Evolutionary conservation across 1,140 invertebrate species (phyloP).

Genomic region (Coenobita brevimanus): DNA sequence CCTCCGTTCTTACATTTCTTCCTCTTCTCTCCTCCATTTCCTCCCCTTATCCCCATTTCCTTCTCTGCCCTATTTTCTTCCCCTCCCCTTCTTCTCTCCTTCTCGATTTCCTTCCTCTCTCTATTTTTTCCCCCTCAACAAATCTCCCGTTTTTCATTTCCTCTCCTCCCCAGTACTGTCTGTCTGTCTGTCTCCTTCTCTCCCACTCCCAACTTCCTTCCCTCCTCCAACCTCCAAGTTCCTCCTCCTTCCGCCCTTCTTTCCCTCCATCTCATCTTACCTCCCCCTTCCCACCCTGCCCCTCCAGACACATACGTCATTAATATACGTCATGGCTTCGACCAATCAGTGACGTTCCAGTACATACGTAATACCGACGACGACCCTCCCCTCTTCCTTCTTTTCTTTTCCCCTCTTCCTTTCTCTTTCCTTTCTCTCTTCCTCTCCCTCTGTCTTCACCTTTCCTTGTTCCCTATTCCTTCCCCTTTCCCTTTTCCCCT

Average conservation of each 20-base stretch:
- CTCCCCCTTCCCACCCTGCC: background rate
- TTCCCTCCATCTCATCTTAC: background rate
- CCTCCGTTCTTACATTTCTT: too few species aligned
- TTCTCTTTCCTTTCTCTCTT: too few species aligned
- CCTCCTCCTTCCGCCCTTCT: too few species aligned
- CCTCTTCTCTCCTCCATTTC: too few species aligned
- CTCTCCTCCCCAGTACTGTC: background rate
- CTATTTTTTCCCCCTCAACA: background rate
- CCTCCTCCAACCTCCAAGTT: background rate
- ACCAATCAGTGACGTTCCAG: constrained; percentile 58
- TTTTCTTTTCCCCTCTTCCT: too few species aligned
- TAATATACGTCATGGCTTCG: constrained; percentile 42
- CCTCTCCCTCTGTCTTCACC: too few species aligned
- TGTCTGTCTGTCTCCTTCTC: background rate
- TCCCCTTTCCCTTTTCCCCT: too few species aligned
- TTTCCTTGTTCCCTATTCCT: too few species aligned
- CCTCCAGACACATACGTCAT: constrained; percentile 50
- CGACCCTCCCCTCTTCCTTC: background rate
- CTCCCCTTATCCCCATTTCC: too few species aligned
- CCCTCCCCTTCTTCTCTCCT: background rate
- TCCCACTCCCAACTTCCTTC: background rate
- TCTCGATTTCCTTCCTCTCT: background rate
- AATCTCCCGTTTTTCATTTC: too few species aligned
- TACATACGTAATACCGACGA: constrained; percentile 53
- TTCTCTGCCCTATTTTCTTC: too few species aligned